Evolutionary conservation across 2,888 invertebrate genomes (phyloP), one percentile per base, ranked within the genome.

Genomic region (Acronicta alni): DNA sequence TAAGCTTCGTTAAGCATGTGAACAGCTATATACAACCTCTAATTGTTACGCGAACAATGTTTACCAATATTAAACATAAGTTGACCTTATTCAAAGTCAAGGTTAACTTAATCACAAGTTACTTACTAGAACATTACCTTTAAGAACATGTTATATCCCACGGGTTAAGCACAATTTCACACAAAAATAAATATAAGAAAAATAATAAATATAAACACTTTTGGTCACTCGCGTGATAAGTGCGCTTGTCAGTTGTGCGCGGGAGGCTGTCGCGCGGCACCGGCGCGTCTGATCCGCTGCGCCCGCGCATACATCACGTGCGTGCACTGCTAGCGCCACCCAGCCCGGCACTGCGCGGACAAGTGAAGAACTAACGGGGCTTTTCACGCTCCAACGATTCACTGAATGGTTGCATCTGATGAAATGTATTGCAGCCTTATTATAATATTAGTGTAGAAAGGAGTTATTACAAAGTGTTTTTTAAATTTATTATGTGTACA

Each of bases 241-340:
- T 79, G 75, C 77, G 80, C 81, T 80, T 80, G 79, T 77, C 64
- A 78, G 81, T 82, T 83, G 80, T 87, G 89, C 89, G 84, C 90
- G 90, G 87, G 90, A 93, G 93, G 92, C 90, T 92, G 89, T 91
- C 82, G 90, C 92, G 93, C 91, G 82, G 82, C 82, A 81, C 77
- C 82, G 76, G 84, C 86, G 87, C 89, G 89, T 92, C 92, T 92
- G 92, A 80, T 75, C 79, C 79, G 68, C 69, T 85, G 89, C 88
- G 88, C 89, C 68, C 79, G 92, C 92, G 90, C 89, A 86, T 83
- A 78, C 87, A 89, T 93, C 93, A 93, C 92, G 93, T 93, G 93
- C 92, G 82, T 59, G 62, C 78, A 72, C 72, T 63, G 61, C 77
- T 85, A 85, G 93, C 92, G 92, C 93, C 88, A 75, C 76, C 67